A percentile compares a stretch with the other conserved stretches of the same genome.
These are phyloP conservation scores for Cyanocitta stelleri DNA, from an alignment of 2,113 vertebrate species.

Conservation along the genomic window DNA sequence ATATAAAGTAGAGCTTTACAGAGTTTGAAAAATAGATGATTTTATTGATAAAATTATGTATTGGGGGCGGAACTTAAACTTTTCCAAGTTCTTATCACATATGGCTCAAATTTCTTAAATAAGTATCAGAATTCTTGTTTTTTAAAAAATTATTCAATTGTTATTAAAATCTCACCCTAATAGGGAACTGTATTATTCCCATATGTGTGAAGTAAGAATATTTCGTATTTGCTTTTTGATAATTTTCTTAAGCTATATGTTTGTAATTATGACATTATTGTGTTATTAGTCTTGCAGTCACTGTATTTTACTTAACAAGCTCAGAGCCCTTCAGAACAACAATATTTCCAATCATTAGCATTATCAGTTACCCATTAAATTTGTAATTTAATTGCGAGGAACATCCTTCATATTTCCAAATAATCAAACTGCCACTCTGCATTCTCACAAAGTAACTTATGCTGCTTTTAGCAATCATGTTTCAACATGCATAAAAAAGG, in stretches of 20 bases:
- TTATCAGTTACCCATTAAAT: not conserved
- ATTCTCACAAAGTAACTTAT: not conserved
- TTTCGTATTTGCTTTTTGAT: fast-evolving
- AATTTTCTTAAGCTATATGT: not conserved
- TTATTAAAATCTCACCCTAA: not conserved
- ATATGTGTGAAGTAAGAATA: not conserved
- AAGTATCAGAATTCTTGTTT: not conserved
- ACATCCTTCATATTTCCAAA: not conserved
- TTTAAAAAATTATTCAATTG: not conserved
- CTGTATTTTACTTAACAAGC: not conserved
- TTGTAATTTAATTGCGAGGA: not conserved
- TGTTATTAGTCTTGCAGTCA: not conserved
- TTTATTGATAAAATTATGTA: not conserved
- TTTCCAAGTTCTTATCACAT: not conserved
- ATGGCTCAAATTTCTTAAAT: not conserved
- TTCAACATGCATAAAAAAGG: not conserved
- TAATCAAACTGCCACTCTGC: not conserved
- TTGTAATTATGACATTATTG: not conserved
- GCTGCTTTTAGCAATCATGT: not conserved
- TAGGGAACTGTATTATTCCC: not conserved
- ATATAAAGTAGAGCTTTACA: not conserved
- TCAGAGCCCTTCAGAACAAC: not conserved
- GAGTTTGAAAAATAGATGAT: not conserved
- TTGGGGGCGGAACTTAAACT: fast-evolving
- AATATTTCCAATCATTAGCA: not conserved